phyloP scores from a whole-genome alignment of 2,888 invertebrate species.

The Ophion obscuratus region DNA sequence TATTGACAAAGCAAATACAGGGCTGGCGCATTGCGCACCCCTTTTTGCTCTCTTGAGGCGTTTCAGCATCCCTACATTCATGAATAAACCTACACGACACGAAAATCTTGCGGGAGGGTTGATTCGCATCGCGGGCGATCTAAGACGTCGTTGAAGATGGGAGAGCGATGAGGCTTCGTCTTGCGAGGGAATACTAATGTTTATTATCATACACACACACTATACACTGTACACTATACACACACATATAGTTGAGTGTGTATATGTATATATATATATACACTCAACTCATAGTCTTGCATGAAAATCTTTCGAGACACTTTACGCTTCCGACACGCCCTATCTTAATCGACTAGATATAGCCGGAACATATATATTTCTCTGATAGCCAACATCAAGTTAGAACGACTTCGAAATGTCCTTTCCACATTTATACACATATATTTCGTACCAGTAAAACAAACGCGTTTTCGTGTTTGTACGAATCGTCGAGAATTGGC shows the following conservation, averaged over 20 bases:
- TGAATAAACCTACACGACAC: constrained; percentile 65
- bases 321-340: constrained; percentile 64
- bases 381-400: too few relatives aligned
- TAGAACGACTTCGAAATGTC: too few relatives aligned
- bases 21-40: constrained; percentile 24
- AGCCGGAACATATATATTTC: background rate
- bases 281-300: constrained; percentile 6
- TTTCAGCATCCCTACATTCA: constrained; percentile 49
- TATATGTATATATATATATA: background rate
- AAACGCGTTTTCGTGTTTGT: too few relatives aligned
- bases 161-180: constrained; percentile 31
- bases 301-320: constrained; percentile 53
- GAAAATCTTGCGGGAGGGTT: constrained; percentile 65
- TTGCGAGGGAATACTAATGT: constrained; percentile 60
- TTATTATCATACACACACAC: constrained; percentile 4
- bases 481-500: too few relatives aligned
- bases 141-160: constrained; percentile 61
- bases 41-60: constrained; percentile 46
- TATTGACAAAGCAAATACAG: background rate
- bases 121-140: constrained; percentile 60
- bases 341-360: constrained; percentile 22
- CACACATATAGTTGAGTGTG: background rate
- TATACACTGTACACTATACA: too few relatives aligned
- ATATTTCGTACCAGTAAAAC: background rate
- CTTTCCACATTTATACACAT: background rate